Conservation (phyloP, 2,797 vertebrate genomes). For the Pseudocheirus occidentalis region DNA sequence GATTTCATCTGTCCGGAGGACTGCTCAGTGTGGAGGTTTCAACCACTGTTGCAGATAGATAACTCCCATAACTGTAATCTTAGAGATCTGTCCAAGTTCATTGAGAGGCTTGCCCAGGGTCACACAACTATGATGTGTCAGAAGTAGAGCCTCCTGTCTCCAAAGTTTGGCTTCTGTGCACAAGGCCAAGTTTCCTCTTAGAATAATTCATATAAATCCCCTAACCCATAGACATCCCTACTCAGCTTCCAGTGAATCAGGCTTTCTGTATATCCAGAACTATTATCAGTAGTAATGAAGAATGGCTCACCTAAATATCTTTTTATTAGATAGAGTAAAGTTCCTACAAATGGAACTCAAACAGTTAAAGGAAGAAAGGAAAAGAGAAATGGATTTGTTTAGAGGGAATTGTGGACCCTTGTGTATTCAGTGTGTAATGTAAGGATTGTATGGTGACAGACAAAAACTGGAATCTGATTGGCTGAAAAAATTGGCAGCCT, state of each 20-base stretch:
- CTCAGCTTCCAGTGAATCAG: background rate
- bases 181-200: background rate
- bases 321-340: slow-evolving; percentile 3
- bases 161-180: background rate
- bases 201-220: background rate
- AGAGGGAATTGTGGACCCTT: background rate
- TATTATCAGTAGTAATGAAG: background rate
- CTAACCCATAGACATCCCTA: background rate
- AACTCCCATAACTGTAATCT: background rate
- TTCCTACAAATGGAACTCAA: background rate
- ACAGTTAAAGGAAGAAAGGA: background rate
- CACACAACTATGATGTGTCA: background rate
- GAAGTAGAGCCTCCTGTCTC: background rate
- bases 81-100: background rate
- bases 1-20: background rate
- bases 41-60: background rate
- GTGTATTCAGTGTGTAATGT: background rate
- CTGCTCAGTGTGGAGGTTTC: background rate
- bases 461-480: slow-evolving; percentile 28
- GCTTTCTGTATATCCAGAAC: background rate
- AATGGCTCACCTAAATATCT: background rate
- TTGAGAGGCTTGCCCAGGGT: background rate
- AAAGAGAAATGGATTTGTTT: background rate
- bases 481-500: background rate
- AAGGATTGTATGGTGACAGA: background rate